Evolutionary conservation across 2,113 vertebrate species (phyloP).

Genomic region (Mixornis gularis): DNA sequence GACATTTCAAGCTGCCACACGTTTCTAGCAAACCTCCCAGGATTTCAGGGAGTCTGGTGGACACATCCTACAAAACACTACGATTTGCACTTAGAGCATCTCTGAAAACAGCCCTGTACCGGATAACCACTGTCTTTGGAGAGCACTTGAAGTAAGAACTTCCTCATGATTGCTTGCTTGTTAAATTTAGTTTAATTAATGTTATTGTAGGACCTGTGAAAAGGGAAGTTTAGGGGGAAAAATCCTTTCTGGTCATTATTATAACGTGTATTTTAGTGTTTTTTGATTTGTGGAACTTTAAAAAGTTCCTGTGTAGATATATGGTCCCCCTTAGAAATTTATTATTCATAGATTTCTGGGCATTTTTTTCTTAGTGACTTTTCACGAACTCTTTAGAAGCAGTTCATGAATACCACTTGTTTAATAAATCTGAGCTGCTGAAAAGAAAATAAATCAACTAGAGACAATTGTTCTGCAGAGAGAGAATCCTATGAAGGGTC

Average conservation of each 20-base stretch:
- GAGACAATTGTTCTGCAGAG: neutral
- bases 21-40: slow-evolving; percentile 89
- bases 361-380: neutral
- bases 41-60: slow-evolving; percentile 76
- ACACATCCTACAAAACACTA: slow-evolving; percentile 88
- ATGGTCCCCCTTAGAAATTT: neutral
- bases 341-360: neutral
- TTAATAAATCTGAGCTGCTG: neutral
- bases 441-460: slow-evolving; percentile 2
- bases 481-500: neutral
- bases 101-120: slow-evolving; percentile 91
- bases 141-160: slow-evolving; percentile 88
- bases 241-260: neutral
- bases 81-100: slow-evolving; percentile 90
- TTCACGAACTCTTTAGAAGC: neutral
- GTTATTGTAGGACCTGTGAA: neutral
- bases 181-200: neutral
- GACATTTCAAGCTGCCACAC: slow-evolving; percentile 96
- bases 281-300: neutral
- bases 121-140: slow-evolving; percentile 91
- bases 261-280: neutral
- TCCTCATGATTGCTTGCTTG: neutral
- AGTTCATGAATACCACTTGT: neutral
- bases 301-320: neutral
- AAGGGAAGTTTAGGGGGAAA: neutral